phyloP scores from a whole-genome alignment of 2,113 vertebrate species.

The Pachypanchax playfairii region DNA sequence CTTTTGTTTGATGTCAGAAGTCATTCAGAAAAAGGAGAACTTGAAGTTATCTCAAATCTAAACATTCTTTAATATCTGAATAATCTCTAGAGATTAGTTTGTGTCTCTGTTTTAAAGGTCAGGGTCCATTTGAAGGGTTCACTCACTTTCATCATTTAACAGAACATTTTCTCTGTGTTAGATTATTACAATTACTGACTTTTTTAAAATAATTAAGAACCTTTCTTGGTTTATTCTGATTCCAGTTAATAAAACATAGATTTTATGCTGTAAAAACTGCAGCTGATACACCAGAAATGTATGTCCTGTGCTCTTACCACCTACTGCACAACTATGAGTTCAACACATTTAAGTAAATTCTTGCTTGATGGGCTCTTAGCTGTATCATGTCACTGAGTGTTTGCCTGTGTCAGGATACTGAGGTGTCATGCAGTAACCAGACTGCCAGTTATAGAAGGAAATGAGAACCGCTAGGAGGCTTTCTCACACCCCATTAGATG shows the following conservation, averaged over 20 bases:
- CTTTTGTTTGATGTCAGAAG: conserved; percentile 24
- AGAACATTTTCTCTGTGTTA: background rate
- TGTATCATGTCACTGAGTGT: conserved; percentile 21
- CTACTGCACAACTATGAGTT: conserved; percentile 31
- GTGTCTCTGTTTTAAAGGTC: conserved; percentile 6
- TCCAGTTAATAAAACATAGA: conserved; percentile 17
- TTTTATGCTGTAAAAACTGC: background rate
- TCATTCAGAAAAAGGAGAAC: no score
- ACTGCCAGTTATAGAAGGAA: conserved; percentile 20
- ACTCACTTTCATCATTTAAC: conserved; percentile 16
- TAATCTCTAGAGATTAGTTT: background rate
- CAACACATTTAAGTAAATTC: conserved; percentile 26
- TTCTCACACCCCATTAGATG: conserved; percentile 33
- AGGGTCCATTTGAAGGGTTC: conserved; percentile 7
- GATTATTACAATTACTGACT: conserved; percentile 5
- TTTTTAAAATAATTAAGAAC: conserved; percentile 17
- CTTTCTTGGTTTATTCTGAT: conserved; percentile 15
- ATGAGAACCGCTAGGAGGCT: conserved; percentile 8
- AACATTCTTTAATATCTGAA: conserved; percentile 7
- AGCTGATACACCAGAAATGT: conserved; percentile 1
- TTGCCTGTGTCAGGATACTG: conserved; percentile 21
- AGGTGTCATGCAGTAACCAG: conserved; percentile 3
- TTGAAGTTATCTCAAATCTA: no score
- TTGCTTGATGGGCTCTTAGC: conserved; percentile 18
- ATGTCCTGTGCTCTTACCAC: conserved; percentile 45